A percentile compares a stretch with the other conserved stretches of the same genome.
Conservation (phyloP, 2,113 vertebrate species). For the Athene cunicularia region DNA sequence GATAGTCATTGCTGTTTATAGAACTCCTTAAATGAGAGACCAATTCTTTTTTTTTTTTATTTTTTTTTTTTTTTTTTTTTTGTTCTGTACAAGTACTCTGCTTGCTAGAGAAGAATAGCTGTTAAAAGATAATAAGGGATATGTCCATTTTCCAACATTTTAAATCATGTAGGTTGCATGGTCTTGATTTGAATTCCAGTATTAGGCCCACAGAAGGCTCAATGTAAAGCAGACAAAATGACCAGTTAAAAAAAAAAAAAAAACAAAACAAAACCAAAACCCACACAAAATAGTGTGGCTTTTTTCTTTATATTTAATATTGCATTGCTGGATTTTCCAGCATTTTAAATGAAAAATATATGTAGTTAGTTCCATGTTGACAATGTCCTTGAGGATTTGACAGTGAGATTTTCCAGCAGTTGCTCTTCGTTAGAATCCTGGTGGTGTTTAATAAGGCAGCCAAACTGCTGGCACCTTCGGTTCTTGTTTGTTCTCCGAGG, state of each 20-base stretch:
- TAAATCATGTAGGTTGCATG: neutral
- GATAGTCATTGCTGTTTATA: neutral
- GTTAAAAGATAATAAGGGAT: constrained; percentile 5
- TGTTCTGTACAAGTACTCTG: neutral
- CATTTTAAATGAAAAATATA: constrained; percentile 84
- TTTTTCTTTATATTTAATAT: constrained; percentile 69
- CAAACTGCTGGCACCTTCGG: constrained; percentile 80
- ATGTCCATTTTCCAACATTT: neutral
- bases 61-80: neutral
- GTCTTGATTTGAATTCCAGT: constrained; percentile 40
- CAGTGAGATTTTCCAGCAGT: constrained; percentile 88
- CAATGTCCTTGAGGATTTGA: constrained; percentile 88
- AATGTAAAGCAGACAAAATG: constrained; percentile 58
- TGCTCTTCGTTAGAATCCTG: constrained; percentile 88
- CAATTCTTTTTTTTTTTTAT: neutral
- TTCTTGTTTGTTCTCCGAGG: constrained; percentile 85
- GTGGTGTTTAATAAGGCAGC: constrained; percentile 87
- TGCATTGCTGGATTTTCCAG: constrained; percentile 72
- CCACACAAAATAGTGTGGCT: neutral
- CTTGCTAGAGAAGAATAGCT: neutral
- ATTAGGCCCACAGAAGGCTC: constrained; percentile 23
- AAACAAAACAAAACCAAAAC: no score
- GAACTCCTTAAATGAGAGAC: constrained; percentile 18
- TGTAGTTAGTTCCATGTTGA: constrained; percentile 83
- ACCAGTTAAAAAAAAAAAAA: constrained; percentile 18